Evolutionary conservation across 1,140 invertebrate species (phyloP), one percentile per base, ranked within the genome.

Genomic region (Saccostrea cuccullata): DNA sequence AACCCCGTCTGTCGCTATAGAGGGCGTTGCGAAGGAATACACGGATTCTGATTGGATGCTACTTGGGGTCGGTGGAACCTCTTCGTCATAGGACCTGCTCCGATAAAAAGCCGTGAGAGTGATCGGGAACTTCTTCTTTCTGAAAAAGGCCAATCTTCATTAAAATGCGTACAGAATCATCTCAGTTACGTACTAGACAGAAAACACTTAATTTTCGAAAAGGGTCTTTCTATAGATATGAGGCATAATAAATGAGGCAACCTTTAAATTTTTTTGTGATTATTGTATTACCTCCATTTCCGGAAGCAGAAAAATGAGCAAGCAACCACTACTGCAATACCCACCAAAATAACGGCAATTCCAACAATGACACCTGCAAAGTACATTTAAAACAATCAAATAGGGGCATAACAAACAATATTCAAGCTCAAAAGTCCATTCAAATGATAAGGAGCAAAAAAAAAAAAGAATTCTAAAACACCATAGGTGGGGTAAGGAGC

Each of bases 291-390:
- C 70, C 70, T 26, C 70, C 70, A 77, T 77, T 77, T 77, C 30
- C 70, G 70, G 26, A 36, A 77, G 70, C 70, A 77, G 70, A 77
- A 30, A 26, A 30, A 77, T 77, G 70, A 77, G 17, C 70, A 77
- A 12, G 26, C 26, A 12, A 77, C 30, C 26, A 77, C 70, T 5
- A 77, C 26, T 36, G 30, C 23, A 77, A 36, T 36, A 15, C 70
- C 70, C 70, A 77, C 13, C 9, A 77, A 15, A 11, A 77, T 9
- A 12, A 26, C 11, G 11, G 23, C 70, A 30, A 77, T 77, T 36
- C 23, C 70, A 36, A 12, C 5, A 30, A 77, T 11, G 11, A 77
- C 2, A 77, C 12, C 70, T 77, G 26, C 70, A 77, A 17, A 77
- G 15, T 9, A 77, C 17, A 64, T 64, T 6, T 20, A 20, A n/a